Conservation (phyloP, 2,888 invertebrate species). For the Chelonus formosanus region DNA sequence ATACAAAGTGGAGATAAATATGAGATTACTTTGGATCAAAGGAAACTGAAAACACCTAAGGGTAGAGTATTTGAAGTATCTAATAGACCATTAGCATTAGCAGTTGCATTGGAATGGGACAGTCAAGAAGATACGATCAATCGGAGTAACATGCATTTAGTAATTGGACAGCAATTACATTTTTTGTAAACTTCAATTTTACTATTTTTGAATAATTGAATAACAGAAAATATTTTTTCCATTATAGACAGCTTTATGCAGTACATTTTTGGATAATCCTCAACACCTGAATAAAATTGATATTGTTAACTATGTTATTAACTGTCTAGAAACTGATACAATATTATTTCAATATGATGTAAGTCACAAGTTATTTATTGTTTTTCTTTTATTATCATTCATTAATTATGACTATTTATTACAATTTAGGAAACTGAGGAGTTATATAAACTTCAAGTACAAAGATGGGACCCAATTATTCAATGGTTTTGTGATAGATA, state of each 20-base stretch:
- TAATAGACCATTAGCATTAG: constrained; percentile 89
- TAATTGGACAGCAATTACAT: constrained; percentile 59
- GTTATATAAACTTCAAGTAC: constrained; percentile 76
- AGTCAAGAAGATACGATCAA: constrained; percentile 81
- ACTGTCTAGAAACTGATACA: constrained; percentile 85
- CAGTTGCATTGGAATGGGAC: constrained; percentile 95
- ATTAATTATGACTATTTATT: too few relatives aligned
- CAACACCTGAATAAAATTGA: constrained; percentile 79
- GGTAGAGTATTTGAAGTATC: constrained; percentile 80
- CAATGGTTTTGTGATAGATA: constrained; percentile 89
- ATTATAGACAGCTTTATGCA: constrained; percentile 84
- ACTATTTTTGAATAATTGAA: not conserved
- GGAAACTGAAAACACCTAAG: constrained; percentile 88
- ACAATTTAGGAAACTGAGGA: constrained; percentile 64
- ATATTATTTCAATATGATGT: constrained; percentile 80
- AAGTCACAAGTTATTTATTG: constrained; percentile 54
- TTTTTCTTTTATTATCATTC: too few relatives aligned
- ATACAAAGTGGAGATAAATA: constrained; percentile 76
- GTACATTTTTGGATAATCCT: constrained; percentile 93
- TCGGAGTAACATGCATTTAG: constrained; percentile 88
- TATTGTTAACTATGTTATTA: constrained; percentile 80
- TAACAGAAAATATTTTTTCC: constrained; percentile 27
- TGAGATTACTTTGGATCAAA: constrained; percentile 89
- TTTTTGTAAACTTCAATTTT: not conserved
- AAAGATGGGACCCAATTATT: constrained; percentile 90